Evolutionary conservation across 2,888 invertebrate species (phyloP), one percentile per base, ranked within the genome.

Genomic region (Congeria kusceri): DNA sequence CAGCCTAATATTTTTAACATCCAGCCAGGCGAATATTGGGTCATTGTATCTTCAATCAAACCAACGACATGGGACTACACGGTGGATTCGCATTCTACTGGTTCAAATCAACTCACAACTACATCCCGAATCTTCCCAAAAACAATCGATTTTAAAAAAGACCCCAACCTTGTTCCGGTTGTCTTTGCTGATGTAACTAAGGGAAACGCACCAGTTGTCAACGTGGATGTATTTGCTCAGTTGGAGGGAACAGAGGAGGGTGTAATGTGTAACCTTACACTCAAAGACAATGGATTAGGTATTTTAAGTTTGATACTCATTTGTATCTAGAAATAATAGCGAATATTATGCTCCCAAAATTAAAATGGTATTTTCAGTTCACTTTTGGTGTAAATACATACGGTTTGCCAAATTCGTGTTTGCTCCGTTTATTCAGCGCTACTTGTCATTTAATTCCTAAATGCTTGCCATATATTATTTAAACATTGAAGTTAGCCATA

Each of bases 241-340:
- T 23, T 64, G 11, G 49, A 49, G 9, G 39, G 11, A 39, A 15
- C 39, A 39, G 11, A 39, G n/a, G n/a, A n/a, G 9, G 39, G 4
- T 39, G 11, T 15, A 9, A 1, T 47, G 7, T 64, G 64, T n/a
- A 23, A 11, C 25, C 28, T 64, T 9, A 25, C 64, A 18, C 49
- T 49, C 11, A n/a, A 27, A n/a, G 64, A 64, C 27, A 23, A 64
- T 25, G 64, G 64, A 23, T 18, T 20, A 27, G 64, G 64, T 64
- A 39, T 18, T 7, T 32, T n/a, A 4, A 32, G 32, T 32, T 4
- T 32, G 32, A 32, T 32, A 9, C 32, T 32, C 9, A 7, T 7
- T 32, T 32, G 32, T 9, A 32, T 32, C 4, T 32, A 32, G 5
- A 7, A 7, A 32, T n/a, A 32, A 32, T 32, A 32, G 32, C 32